Evolutionary conservation across 2,797 vertebrate genomes (phyloP), one percentile per base, ranked within the genome.

Genomic region (Staurois parvus): DNA sequence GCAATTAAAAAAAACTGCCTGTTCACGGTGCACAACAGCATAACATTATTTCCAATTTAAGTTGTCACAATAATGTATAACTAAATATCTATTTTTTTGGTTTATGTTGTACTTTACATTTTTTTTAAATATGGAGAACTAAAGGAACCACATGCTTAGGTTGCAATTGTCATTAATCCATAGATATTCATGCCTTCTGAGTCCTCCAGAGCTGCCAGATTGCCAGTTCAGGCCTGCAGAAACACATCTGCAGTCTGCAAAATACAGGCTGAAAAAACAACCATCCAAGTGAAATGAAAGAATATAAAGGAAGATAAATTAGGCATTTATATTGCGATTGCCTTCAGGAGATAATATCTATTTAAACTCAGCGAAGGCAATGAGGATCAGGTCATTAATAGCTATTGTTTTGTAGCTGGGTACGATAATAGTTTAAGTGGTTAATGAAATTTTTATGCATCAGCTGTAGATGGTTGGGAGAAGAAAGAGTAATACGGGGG

Each of bases 391-490:
- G 87, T 88, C 89, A 88, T 89, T 89, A 89, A 89, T 89, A 88
- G 89, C 82, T 81, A 88, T 88, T 84, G 86, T 87, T 88, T 84
- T 86, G 86, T 66, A 84, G 88, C 79, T 76, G 37, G 24, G 83
- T 86, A 77, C 66, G 72, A 84, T 88, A 87, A 89, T 88, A 86
- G 88, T 88, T 88, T 88, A 89, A 88, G 84, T 86, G 82, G 88
- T 88, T 88, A 88, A 88, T 88, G 86, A 88, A 84, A 88, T 88
- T 89, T 88, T 89, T 88, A 88, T 88, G 81, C 76, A 69, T 77
- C 76, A 67, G 77, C 83, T 75, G 84, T 72, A 79, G 72, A 84
- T 48, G 62, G 56, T 72, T 59, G 66, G 79, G 37, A 66, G n/a
- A 73, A 75, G 68, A 59, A 62, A 79, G 68, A 74, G 56, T 42